Evolutionary conservation across 2,113 vertebrate species (phyloP).

Genomic region (Rallus limicola): DNA sequence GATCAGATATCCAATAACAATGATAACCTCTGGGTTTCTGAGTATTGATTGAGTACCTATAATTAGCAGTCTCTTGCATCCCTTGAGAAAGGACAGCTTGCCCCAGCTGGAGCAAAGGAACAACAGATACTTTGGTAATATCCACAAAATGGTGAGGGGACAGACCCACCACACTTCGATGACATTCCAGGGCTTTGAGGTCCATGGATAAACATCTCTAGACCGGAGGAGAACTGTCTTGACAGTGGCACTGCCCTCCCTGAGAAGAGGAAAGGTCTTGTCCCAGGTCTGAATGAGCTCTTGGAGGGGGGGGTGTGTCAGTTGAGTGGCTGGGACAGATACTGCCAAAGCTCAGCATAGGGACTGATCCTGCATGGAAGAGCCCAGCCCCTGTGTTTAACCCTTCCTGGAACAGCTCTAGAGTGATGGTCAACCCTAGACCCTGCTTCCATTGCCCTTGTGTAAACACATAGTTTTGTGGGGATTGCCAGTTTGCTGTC

Average conservation of each 20-base stretch:
- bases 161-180: not conserved
- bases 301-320: not conserved
- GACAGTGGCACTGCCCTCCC: rapidly evolving
- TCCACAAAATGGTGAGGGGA: not conserved
- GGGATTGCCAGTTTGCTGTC: not conserved
- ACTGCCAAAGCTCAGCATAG: not conserved
- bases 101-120: not conserved
- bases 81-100: not conserved
- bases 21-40: not conserved
- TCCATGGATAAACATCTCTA: not conserved
- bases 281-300: not conserved
- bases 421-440: not conserved
- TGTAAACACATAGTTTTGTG: not conserved
- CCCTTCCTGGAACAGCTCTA: not conserved
- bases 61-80: not conserved
- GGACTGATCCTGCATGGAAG: not conserved
- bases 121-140: not conserved
- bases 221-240: not conserved
- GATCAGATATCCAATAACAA: not conserved
- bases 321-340: not conserved
- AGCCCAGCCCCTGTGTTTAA: not conserved
- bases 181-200: not conserved
- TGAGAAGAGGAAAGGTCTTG: not conserved
- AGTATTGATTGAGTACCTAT: not conserved
- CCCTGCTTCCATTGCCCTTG: not conserved